These are phyloP conservation scores for Sula dactylatra DNA, from an alignment of 2,113 vertebrate genomes.

Conservation along the genomic window DNA sequence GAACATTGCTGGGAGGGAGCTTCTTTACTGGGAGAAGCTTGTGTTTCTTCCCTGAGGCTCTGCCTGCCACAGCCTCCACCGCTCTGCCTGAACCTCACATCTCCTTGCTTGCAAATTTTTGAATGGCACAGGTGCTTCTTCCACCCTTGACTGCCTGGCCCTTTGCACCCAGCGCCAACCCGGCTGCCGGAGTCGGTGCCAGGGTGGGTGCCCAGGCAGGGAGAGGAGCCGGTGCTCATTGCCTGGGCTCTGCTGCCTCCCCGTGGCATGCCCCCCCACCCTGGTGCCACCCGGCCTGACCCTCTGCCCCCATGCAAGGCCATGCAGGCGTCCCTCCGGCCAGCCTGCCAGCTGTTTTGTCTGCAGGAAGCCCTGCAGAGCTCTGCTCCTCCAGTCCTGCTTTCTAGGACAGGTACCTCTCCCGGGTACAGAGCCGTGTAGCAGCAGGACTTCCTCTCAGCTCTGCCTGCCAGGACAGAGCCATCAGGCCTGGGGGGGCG, in stretches of 20 bases:
- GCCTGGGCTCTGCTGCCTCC: constrained; percentile 20
- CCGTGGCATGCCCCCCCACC: not conserved
- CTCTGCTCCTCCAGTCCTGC: not conserved
- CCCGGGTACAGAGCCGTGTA: not conserved
- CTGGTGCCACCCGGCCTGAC: not conserved
- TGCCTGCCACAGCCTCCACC: not conserved
- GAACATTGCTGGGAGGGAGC: not conserved
- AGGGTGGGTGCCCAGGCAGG: not conserved
- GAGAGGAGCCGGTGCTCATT: not conserved
- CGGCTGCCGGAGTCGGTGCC: not conserved
- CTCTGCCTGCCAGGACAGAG: not conserved
- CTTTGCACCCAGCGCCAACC: not conserved
- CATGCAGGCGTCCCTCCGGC: accelerated
- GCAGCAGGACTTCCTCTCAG: not conserved
- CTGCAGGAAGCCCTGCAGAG: not conserved
- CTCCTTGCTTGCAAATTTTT: not conserved
- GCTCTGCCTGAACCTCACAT: not conserved
- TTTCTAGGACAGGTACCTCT: not conserved
- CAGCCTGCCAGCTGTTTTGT: not conserved
- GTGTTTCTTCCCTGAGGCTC: not conserved
- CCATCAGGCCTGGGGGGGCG: accelerated
- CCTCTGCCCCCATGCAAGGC: not conserved
- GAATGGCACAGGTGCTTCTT: not conserved
- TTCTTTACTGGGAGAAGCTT: not conserved
- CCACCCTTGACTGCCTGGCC: not conserved